phyloP scores from a whole-genome alignment of 2,797 vertebrate genomes.

The Aldrovandia affinis region DNA sequence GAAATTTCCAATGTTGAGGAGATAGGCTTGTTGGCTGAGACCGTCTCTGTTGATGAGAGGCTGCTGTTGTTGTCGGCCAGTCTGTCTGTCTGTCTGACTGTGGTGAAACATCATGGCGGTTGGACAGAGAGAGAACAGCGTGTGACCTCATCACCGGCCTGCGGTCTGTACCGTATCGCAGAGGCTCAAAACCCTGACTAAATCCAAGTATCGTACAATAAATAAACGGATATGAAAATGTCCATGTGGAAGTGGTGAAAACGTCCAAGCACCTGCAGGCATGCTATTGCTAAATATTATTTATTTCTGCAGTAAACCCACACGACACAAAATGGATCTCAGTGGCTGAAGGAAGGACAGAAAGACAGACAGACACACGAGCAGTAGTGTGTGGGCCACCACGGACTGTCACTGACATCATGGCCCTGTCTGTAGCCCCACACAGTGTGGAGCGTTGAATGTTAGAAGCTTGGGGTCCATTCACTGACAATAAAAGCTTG shows the following conservation, averaged over 20 bases:
- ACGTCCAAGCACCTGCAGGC: background rate
- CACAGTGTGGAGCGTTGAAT: background rate
- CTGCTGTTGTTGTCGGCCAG: background rate
- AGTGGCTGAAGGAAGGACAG: background rate
- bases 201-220: background rate
- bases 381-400: background rate
- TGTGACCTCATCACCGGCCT: no score
- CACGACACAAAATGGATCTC: background rate
- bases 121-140: no score
- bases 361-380: background rate
- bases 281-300: background rate
- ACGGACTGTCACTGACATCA: no score
- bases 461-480: background rate
- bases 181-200: background rate
- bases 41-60: background rate
- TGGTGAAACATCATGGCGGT: background rate
- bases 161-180: no score
- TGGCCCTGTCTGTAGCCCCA: background rate
- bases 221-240: background rate
- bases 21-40: conserved; percentile 12
- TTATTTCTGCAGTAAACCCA: background rate
- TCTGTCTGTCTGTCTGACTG: conserved; percentile 21
- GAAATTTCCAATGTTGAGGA: conserved; percentile 31
- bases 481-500: background rate
- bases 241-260: background rate